Evolutionary conservation across 2,113 vertebrate genomes (phyloP), one percentile per base, ranked within the genome.

Genomic region (Malurus elegans): DNA sequence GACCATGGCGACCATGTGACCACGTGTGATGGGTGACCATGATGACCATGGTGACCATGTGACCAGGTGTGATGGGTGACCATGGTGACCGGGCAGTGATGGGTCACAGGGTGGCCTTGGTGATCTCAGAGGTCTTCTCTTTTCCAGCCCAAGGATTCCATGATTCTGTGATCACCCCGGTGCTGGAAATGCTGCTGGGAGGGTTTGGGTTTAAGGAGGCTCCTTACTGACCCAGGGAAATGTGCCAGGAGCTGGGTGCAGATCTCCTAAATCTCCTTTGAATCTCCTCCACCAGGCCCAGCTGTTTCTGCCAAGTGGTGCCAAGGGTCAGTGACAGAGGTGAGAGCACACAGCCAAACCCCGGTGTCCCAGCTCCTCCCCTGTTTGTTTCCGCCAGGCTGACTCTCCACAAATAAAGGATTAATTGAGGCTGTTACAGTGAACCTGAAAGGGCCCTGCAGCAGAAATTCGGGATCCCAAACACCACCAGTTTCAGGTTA

Each of bases 371-470:
- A 8, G 9, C n/a, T 64, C 40, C 90, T 79, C 57, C 51, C 62
- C 31, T 3, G 0, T 36, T 87, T 58, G 38, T 80, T 81, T 79
- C 80, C 90, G 78, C 28, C 2, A 1, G 25, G 20, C 1, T 78
- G 24, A 6, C 28, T 87, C 65, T 38, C 57, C 60, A 61, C 65
- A 85, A 81, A 79, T 60, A 78, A 75, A 60, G 73, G 47, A 87
- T 79, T 87, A 28, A 94, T 82, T 2, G 5, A 34, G 48, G 54
- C 58, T 76, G n/a, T 83, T 79, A 76, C 66, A 90, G 88, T 79
- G 82, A 82, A 53, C 84, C 60, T 32, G 74, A 65, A 93, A 79
- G 58, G 62, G 65, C 90, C 87, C 90, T 85, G 87, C 58, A 90
- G 78, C 81, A 44, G 16, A 65, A 93, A 90, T 42, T 53, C 6